Conservation (phyloP, 2,888 invertebrate species). For the Mystacides longicornis region DNA sequence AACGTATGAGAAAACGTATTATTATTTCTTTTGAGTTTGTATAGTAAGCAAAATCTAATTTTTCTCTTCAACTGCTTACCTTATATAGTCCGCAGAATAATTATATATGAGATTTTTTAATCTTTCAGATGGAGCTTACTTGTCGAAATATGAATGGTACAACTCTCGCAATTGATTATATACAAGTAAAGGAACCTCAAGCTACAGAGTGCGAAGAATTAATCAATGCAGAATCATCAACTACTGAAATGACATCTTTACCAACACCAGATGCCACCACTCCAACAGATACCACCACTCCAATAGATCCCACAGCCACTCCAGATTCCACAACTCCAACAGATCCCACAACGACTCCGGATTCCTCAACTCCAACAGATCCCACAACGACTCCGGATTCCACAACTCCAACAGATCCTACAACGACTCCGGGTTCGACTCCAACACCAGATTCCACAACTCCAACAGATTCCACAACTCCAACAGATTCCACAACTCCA, state of each 20-base stretch:
- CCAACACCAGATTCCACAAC: neutral
- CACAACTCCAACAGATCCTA: neutral
- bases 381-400: neutral
- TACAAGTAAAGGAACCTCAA: neutral
- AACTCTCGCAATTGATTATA: neutral
- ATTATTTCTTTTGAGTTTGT: too few relatives aligned
- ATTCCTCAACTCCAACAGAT: neutral
- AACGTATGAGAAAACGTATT: too few relatives aligned
- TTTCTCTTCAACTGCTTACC: too few relatives aligned
- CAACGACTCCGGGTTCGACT: neutral
- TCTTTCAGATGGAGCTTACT: too few relatives aligned
- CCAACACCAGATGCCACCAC: neutral
- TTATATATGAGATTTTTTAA: too few relatives aligned
- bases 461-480: neutral
- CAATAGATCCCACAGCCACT: neutral
- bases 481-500: neutral
- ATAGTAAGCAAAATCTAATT: too few relatives aligned
- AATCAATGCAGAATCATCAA: too few relatives aligned
- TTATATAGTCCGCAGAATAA: too few relatives aligned
- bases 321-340: neutral
- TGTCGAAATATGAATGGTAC: too few relatives aligned
- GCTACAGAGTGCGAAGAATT: neutral
- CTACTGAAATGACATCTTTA: too few relatives aligned
- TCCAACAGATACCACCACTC: neutral
- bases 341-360: neutral